These are phyloP conservation scores for Anticlea derivata DNA, from an alignment of 2,888 invertebrate species.

Conservation along the genomic window DNA sequence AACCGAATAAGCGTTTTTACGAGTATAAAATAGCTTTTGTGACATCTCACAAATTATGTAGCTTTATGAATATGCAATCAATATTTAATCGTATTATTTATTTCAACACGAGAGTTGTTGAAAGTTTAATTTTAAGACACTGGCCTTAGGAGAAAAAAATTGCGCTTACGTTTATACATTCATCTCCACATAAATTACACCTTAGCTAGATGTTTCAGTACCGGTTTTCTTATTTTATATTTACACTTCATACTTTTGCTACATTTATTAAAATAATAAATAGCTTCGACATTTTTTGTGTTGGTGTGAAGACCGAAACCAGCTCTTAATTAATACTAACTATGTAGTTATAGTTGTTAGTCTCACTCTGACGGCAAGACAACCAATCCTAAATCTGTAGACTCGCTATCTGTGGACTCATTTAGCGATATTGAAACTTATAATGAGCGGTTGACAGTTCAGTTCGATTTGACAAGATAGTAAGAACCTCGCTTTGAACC, in stretches of 20 bases:
- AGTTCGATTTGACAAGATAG: too few relatives aligned
- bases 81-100: constrained; percentile 52
- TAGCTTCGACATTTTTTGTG: constrained; percentile 66
- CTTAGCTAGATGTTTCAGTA: constrained; percentile 61
- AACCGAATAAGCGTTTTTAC: constrained; percentile 42
- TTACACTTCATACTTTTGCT: constrained; percentile 66
- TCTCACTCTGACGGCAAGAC: too few relatives aligned
- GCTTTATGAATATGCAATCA: constrained; percentile 50
- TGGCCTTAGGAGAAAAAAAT: constrained; percentile 45
- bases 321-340: constrained; percentile 61
- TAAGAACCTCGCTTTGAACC: too few relatives aligned
- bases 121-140: constrained; percentile 49
- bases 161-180: constrained; percentile 44
- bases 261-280: constrained; percentile 62
- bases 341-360: too few relatives aligned
- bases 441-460: background rate
- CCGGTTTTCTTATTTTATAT: constrained; percentile 61
- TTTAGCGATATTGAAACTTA: background rate
- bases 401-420: too few relatives aligned
- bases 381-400: too few relatives aligned
- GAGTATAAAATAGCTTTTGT: constrained; percentile 41
- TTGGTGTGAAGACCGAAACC: constrained; percentile 60
- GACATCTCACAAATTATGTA: constrained; percentile 47
- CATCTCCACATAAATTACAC: constrained; percentile 52
- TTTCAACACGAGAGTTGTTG: constrained; percentile 45